Evolutionary conservation across 2,797 vertebrate genomes (phyloP).

Genomic region (Lacerta bilineata): DNA sequence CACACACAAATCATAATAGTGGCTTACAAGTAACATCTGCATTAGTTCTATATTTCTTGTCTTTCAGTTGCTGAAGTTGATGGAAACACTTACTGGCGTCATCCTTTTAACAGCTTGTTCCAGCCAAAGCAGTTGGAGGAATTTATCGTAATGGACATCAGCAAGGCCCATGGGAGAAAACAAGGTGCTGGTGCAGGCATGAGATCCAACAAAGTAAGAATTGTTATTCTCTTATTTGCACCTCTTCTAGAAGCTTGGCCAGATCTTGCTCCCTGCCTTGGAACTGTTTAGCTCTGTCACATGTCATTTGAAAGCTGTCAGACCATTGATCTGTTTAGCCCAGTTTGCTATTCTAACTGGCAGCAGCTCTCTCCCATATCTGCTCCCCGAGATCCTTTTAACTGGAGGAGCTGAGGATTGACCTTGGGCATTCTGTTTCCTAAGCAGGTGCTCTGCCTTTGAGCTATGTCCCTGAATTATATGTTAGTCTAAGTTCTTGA

Average conservation of each 20-base stretch:
- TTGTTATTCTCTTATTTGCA: not conserved
- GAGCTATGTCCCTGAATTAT: not conserved
- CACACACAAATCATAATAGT: not conserved
- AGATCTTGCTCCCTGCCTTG: not conserved
- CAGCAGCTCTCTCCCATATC: too few relatives aligned
- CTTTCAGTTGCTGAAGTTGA: slow-evolving; percentile 93
- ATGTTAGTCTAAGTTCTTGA: not conserved
- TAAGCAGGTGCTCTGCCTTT: not conserved
- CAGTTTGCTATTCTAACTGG: not conserved
- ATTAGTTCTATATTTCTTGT: slow-evolving; percentile 1
- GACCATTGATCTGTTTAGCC: not conserved
- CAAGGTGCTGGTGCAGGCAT: slow-evolving; percentile 90
- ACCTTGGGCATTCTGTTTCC: not conserved
- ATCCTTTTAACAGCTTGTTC: slow-evolving; percentile 93
- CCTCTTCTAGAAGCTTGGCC: not conserved
- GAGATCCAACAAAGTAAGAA: slow-evolving; percentile 90
- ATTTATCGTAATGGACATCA: slow-evolving; percentile 95
- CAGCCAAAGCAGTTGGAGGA: slow-evolving; percentile 94
- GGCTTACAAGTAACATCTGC: not conserved
- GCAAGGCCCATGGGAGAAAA: slow-evolving; percentile 84
- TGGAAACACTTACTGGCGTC: slow-evolving; percentile 92
- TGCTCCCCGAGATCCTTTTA: not conserved
- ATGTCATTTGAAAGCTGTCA: not conserved
- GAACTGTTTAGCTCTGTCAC: not conserved
- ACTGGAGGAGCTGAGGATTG: not conserved